These are phyloP conservation scores for Acleris sparsana DNA, from an alignment of 2,888 invertebrate species.

Conservation along the genomic window DNA sequence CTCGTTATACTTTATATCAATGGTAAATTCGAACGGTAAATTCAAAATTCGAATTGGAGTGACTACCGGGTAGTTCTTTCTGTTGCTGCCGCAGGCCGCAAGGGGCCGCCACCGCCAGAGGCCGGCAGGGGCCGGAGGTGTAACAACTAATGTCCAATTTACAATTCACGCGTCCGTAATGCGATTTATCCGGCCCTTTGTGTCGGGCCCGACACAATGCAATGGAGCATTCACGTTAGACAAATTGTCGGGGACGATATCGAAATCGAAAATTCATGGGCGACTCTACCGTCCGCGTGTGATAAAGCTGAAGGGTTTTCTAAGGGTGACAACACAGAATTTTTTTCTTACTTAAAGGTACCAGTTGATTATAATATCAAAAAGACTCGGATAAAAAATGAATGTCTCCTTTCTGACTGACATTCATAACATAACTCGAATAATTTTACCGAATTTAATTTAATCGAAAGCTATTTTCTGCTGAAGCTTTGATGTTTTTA, in stretches of 20 bases:
- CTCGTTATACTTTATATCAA: neutral
- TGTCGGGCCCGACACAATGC: constrained; percentile 55
- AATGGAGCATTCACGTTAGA: constrained; percentile 60
- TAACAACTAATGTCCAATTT: constrained; percentile 82
- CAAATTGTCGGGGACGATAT: constrained; percentile 65
- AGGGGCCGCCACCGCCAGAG: too few species aligned
- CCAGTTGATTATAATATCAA: too few species aligned
- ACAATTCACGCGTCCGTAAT: constrained; percentile 81
- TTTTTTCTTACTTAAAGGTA: too few species aligned
- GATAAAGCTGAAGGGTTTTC: constrained; percentile 44
- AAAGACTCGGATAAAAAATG: too few species aligned
- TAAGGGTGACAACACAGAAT: neutral
- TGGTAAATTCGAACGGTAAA: neutral
- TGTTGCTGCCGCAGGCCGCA: neutral
- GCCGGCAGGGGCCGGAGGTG: constrained; percentile 54
- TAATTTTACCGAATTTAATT: too few species aligned
- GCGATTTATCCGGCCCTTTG: constrained; percentile 80
- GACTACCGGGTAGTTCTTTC: constrained; percentile 24
- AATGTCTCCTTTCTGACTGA: too few species aligned
- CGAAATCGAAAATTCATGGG: constrained; percentile 64
- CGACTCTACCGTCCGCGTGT: constrained; percentile 40
- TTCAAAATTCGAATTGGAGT: constrained; percentile 22
- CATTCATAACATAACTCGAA: too few species aligned
- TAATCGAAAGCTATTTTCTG: too few species aligned
- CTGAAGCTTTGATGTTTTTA: too few species aligned